Evolutionary conservation across 2,797 vertebrate genomes (phyloP), one percentile per base, ranked within the genome.

Genomic region (Zenarchopterus dispar): DNA sequence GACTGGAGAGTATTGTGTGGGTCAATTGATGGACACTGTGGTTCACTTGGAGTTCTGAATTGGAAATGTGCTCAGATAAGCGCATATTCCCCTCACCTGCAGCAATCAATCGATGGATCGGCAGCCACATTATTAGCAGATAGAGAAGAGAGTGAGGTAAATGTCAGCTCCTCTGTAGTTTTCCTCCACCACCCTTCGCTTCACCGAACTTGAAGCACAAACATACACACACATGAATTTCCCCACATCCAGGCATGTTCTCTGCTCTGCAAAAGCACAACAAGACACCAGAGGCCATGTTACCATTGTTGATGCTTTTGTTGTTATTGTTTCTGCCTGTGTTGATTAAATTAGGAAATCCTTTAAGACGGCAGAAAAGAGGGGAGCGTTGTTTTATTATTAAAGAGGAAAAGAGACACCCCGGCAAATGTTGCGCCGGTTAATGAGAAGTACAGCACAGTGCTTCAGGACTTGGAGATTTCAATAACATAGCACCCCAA

Each of bases 321-420:
- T 88, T 91, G 87, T 91, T 91, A 90, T 92, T 89, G 88, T 88
- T 87, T 81, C 82, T 87, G 88, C 88, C 86, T 26, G 67, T 78
- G 85, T 88, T 89, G 89, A 90, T 90, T 89, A 90, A 89, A 91
- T 90, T 90, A 90, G 85, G 87, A 89, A 88, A 91, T 90, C 85
- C 87, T 91, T 89, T 91, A 91, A 92, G 86, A 91, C 84, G 81
- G 90, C 89, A 90, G 83, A 91, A 91, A 91, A 88, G 80, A 86
- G 67, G 83, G 79, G 77, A 78, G 77, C 79, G 63, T 87, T 89
- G 88, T 90, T 92, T 89, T 87, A 91, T 91, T 92, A 91, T 90
- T 91, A 91, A 92, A 91, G 89, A 91, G 89, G 85, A 88, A 28
- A 90, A 86, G 84, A 89, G 89, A 86, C 86, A 85, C 83, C 79